Base-by-base conservation (phyloP, 1,140 invertebrate genomes). In the Eurosta solidaginis region DNA sequence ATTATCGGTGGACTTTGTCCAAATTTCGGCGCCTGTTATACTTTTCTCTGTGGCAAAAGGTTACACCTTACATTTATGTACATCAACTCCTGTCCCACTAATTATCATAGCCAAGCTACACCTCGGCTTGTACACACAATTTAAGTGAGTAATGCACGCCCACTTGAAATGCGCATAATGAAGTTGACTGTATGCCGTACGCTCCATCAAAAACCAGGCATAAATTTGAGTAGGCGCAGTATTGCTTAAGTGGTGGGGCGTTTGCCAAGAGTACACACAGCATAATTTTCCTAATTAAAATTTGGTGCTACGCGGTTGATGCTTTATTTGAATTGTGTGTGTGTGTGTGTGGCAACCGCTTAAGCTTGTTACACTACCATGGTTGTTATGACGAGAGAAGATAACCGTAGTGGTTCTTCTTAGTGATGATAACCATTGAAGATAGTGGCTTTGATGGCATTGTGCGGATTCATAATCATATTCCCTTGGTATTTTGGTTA, bases 241-340 rank as follows among this genome's bases (percentile, higher is more conserved):
- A 14, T 12, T 14, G 22, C 54, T 33, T 59, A 59, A 59, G 54
- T 59, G 54, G 54, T 29, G 29, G 33, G 54, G 54, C 54, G 54
- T 59, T 59, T 36, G 54, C n/a, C 14, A 29, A 59, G 27, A 29
- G 54, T 59, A 59, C 54, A 59, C 54, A 59, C 27, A 59, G 54
- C 12, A 59, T 59, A 59, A 59, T 59, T 59, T 59, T 17, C 29
- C 54, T 59, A 59, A 59, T 59, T 59, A 59, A 59, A 59, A 33
- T 59, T 59, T 25, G 54, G 54, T 36, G 29, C 54, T 59, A n/a
- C n/a, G 54, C 27, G 54, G 54, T 59, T 29, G 54, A 7, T 29
- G 27, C 27, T 36, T 17, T 59, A 14, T 59, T 59, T 59, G 54
- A 17, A 33, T 29, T 33, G 29, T 29, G 10, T 59, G 29, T 9